phyloP scores from a whole-genome alignment of 2,113 vertebrate genomes.

The Osmerus eperlanus region DNA sequence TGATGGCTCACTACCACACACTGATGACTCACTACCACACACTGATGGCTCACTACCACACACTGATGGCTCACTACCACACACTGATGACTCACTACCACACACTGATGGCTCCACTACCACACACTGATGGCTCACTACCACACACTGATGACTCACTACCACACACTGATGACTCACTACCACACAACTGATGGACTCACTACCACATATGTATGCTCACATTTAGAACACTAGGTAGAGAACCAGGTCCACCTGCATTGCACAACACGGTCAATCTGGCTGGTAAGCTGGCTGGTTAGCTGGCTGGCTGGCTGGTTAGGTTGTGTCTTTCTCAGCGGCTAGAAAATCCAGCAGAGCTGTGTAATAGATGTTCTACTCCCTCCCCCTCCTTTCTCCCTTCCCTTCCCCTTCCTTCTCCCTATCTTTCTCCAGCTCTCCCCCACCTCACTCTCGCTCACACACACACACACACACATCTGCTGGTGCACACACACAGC shows the following conservation, averaged over 20 bases:
- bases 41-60: no score
- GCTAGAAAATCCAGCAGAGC: neutral
- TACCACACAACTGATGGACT: neutral
- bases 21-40: no score
- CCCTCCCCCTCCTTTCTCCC: neutral
- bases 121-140: neutral
- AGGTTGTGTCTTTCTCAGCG: conserved; percentile 13
- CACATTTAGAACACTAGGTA: neutral
- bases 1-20: neutral
- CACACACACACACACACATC: neutral
- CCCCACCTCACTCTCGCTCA: neutral
- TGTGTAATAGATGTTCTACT: conserved; percentile 19
- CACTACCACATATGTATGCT: neutral
- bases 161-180: no score
- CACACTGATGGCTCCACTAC: neutral
- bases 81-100: neutral
- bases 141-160: no score
- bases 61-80: no score
- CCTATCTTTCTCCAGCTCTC: conserved; percentile 7
- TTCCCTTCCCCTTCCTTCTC: neutral
- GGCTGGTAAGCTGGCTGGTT: no score
- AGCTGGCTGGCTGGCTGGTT: neutral
- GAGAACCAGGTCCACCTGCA: neutral
- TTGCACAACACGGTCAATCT: no score
- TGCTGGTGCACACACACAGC: conserved; percentile 44